Evolutionary conservation across 2,797 vertebrate species (phyloP), one percentile per base, ranked within the genome.

Genomic region (Sebastes diploproa): DNA sequence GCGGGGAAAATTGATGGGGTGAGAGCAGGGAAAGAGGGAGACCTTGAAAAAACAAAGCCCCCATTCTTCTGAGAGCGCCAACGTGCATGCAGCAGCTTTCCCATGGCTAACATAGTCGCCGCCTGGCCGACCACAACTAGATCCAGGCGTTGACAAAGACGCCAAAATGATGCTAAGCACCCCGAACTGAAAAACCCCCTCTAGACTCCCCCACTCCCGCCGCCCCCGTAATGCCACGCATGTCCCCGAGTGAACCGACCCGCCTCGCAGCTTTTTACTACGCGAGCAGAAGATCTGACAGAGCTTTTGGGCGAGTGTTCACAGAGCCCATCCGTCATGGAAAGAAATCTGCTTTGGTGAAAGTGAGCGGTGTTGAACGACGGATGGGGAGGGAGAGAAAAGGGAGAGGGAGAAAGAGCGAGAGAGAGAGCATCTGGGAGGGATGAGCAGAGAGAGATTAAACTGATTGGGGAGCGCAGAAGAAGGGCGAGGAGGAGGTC

Each of bases 311-410:
- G 84, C 55, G 65, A 78, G 75, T 23, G 30, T 70, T 90, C 83
- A 68, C 79, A 82, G 72, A 88, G 83, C 81, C 79, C 88, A 90
- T 92, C 83, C 88, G 79, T 94, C 91, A 89, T 81, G 85, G 82
- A 85, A 86, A 91, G 82, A 89, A 92, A 89, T 90, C 80, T 89
- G 89, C 87, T 88, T 86, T 89, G 69, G 83, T 86, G 89, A 74
- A 82, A 79, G 86, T 20, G 81, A 79, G 84, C 50, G 2, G 81
- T 89, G 86, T 91, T 86, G 84, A 93, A 82, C 62, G 76, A 81
- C 23, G 82, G 74, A 85, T 71, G 62, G 77, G 77, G 73, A 82
- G 73, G 74, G 61, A 71, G 75, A 27, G 78, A 60, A 14, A 16
- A 76, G 30, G 16, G 61, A 60, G 63, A 59, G 75, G 29, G 23